Base-by-base conservation (phyloP, 2,113 vertebrate species). In the Beaufortia kweichowensis region DNA sequence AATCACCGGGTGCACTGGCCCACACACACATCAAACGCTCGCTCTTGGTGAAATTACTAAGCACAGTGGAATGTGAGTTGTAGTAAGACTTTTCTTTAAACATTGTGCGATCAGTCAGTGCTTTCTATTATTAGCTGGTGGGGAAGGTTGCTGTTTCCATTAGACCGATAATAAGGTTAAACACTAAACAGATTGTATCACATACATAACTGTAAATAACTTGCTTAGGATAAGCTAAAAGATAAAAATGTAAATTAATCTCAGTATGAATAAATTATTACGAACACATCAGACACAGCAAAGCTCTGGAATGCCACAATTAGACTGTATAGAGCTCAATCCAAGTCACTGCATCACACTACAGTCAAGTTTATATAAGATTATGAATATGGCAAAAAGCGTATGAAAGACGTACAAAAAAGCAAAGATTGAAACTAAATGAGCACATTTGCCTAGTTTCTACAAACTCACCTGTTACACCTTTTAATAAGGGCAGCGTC, bases 381-480 rank as follows among this genome's bases (percentile, higher is more conserved):
- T 17, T 46, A 46, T 46, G 14, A 31, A 61, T 9, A 31, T 46
- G 6, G 35, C 24, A 66, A 43, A 41, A 2, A 24, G 3, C 10
- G 5, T 41, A 12, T 41, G 24, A 76, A 33, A 43, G 60, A 50
- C 0, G 15, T 1, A 15, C 3, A 23, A 39, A 46, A 33, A 29
- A 19, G 39, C 14, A 15, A 21, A 39, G 35, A 39, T 2, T 46
- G 33, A 62, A 60, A 50, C 33, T 5, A 21, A 55, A 21, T 43
- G 10, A n/a, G 9, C 4, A 41, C 31, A 74, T 21, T 8, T 23
- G 57, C 15, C 26, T n/a, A 53, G 21, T n/a, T 33, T 9, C 67
- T 53, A 14, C 28, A 21, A 55, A 83, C 82, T 85, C 72, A 84
- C 83, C 80, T 71, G 46, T 55, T 79, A 72, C 77, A 79, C 10